phyloP scores from a whole-genome alignment of 2,888 invertebrate genomes.

The Trachelus stipa region DNA sequence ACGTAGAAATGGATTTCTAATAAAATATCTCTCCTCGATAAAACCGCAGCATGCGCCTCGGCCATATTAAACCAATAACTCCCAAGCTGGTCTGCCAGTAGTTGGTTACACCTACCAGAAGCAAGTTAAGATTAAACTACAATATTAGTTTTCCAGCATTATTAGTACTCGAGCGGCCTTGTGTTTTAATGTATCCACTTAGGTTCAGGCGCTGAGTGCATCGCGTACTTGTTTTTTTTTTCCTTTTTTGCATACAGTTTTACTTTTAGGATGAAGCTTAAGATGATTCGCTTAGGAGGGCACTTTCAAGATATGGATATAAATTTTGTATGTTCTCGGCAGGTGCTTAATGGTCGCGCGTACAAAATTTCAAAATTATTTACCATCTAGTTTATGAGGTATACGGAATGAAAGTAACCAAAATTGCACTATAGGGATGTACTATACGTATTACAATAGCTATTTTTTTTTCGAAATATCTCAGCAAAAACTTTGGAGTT shows the following conservation, averaged over 20 bases:
- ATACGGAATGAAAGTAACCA: too few relatives aligned
- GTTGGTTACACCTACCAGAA: background rate
- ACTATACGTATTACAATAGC: too few relatives aligned
- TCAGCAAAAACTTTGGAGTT: too few relatives aligned
- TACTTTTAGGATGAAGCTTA: background rate
- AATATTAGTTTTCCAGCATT: background rate
- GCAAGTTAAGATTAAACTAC: background rate
- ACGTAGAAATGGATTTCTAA: constrained; percentile 31
- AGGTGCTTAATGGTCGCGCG: too few relatives aligned
- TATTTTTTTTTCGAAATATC: too few relatives aligned
- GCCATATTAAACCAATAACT: constrained; percentile 37
- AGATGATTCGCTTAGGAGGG: too few relatives aligned
- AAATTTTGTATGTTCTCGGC: too few relatives aligned
- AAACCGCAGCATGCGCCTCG: constrained; percentile 7
- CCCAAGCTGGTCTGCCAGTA: background rate
- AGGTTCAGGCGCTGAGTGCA: background rate
- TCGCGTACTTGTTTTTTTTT: background rate
- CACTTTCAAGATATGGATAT: too few relatives aligned
- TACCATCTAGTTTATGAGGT: too few relatives aligned
- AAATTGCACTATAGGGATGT: too few relatives aligned
- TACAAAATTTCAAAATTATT: too few relatives aligned
- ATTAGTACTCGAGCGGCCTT: background rate
- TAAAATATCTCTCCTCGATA: constrained; percentile 22
- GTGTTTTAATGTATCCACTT: background rate
- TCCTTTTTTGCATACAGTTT: background rate